Percentiles rank a stretch among this genome's conserved stretches.
Conservation (phyloP, 2,888 invertebrate genomes). For the Tenthredo scrophulariae region DNA sequence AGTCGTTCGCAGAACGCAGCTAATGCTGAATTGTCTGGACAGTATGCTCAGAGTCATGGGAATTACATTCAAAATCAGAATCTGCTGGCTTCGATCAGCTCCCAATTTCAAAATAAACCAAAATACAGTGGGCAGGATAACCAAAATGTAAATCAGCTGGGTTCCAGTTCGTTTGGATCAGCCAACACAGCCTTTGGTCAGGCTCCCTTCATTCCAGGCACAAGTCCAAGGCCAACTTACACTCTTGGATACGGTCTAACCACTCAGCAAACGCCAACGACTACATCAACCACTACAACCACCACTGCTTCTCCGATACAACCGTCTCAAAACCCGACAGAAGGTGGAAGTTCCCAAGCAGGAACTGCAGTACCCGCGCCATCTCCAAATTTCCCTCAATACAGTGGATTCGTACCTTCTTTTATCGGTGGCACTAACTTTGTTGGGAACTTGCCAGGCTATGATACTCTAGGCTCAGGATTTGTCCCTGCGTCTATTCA, state of each 20-base stretch:
- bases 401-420: constrained; percentile 71
- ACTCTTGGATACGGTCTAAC: constrained; percentile 63
- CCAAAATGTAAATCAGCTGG: constrained; percentile 53
- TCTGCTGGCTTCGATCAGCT: constrained; percentile 60
- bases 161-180: constrained; percentile 53
- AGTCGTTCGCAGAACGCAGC: constrained; percentile 60
- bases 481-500: constrained; percentile 58
- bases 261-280: constrained; percentile 60
- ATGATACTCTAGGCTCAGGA: constrained; percentile 60
- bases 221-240: constrained; percentile 61
- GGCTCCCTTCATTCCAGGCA: constrained; percentile 61
- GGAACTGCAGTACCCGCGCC: constrained; percentile 59
- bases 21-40: constrained; percentile 57
- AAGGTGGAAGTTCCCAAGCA: constrained; percentile 61
- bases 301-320: constrained; percentile 56
- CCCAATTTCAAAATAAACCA: constrained; percentile 58
- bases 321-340: constrained; percentile 58
- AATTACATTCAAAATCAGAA: constrained; percentile 63
- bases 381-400: constrained; percentile 63
- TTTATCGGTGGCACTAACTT: constrained; percentile 64
- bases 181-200: constrained; percentile 62
- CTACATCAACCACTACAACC: constrained; percentile 58
- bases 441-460: constrained; percentile 62
- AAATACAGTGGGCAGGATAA: constrained; percentile 46
- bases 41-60: constrained; percentile 67